These are phyloP conservation scores for Pachydiplax longipennis DNA, from an alignment of 2,888 invertebrate genomes.

Conservation along the genomic window DNA sequence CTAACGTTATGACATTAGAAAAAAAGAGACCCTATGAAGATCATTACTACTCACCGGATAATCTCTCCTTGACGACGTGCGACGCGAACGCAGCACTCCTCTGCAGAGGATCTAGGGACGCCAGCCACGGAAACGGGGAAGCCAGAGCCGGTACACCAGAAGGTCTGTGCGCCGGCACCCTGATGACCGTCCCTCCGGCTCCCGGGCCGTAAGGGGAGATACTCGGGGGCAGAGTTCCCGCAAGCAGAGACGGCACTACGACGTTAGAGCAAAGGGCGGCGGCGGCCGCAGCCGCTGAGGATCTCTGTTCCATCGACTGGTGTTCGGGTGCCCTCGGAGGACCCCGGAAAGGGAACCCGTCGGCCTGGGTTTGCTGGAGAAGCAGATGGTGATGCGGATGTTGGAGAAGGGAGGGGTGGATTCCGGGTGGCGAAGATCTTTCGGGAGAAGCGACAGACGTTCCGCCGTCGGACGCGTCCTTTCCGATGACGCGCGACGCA, in stretches of 20 bases:
- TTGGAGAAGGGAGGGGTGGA: not conserved
- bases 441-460: conserved; percentile 64
- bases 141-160: conserved; percentile 69
- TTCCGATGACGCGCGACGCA: conserved; percentile 52
- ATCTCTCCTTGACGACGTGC: conserved; percentile 82
- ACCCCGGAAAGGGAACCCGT: conserved; percentile 53
- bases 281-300: conserved; percentile 41
- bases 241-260: conserved; percentile 46
- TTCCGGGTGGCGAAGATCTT: conserved; percentile 56
- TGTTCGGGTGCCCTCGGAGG: not conserved
- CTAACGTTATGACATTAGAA: no score
- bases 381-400: conserved; percentile 48
- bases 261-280: conserved; percentile 37
- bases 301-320: conserved; percentile 38
- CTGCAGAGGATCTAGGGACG: conserved; percentile 52
- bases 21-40: no score
- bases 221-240: conserved; percentile 46
- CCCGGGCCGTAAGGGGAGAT: conserved; percentile 49
- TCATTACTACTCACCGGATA: conserved; percentile 72
- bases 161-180: conserved; percentile 70
- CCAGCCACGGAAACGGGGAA: conserved; percentile 48
- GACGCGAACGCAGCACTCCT: conserved; percentile 74
- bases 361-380: conserved; percentile 55
- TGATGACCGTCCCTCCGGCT: conserved; percentile 55
- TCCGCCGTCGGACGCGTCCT: conserved; percentile 61